phyloP scores from a whole-genome alignment of 2,797 vertebrate genomes.

The Lagodon rhomboides region DNA sequence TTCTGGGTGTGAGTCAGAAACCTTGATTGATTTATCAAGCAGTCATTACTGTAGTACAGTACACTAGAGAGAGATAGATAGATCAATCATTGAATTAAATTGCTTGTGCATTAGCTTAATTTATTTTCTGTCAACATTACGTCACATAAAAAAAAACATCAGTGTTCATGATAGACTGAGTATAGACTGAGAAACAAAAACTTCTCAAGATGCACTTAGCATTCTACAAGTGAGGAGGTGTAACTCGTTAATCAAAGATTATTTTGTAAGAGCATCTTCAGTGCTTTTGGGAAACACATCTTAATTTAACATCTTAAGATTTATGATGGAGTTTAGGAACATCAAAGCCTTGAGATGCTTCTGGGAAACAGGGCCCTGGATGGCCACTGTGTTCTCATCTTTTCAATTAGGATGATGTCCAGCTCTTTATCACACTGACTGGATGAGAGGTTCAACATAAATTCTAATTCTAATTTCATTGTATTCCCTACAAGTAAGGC shows the following conservation, averaged over 20 bases:
- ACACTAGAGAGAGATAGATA: too few relatives aligned
- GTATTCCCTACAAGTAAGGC: background rate
- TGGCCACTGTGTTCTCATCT: background rate
- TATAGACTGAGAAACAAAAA: too few relatives aligned
- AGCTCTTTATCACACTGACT: background rate
- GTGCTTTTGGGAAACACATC: background rate
- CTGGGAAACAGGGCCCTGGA: background rate
- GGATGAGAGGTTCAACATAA: background rate
- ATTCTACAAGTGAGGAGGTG: too few relatives aligned
- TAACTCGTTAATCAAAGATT: background rate
- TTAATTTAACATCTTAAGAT: background rate
- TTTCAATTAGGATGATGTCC: background rate
- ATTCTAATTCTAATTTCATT: background rate
- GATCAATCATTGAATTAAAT: background rate
- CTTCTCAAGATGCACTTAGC: background rate
- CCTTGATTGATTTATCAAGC: background rate
- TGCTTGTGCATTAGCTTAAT: background rate
- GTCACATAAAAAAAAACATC: too few relatives aligned
- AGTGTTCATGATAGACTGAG: too few relatives aligned
- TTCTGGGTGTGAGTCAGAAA: background rate
- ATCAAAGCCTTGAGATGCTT: background rate
- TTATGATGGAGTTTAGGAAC: background rate
- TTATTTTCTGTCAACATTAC: too few relatives aligned
- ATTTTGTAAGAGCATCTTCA: background rate
- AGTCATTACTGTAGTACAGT: too few relatives aligned